Percentiles rank a stretch among this genome's conserved stretches.
These are phyloP conservation scores for Muntiacus muntjak DNA, from an alignment of 2,113 vertebrate genomes.

Conservation along the genomic window DNA sequence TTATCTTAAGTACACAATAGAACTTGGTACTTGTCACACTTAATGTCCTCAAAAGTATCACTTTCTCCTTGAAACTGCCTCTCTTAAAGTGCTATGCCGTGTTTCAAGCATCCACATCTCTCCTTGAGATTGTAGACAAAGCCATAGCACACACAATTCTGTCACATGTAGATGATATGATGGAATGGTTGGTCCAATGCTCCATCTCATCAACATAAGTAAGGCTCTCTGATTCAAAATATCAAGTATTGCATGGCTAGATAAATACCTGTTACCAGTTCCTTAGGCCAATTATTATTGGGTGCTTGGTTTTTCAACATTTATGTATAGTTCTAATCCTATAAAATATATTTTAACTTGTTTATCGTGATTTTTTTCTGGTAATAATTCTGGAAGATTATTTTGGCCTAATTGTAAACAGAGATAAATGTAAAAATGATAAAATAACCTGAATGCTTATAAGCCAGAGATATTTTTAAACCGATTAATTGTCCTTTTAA, in stretches of 20 bases:
- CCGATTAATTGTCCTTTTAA: background rate
- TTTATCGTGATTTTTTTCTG: background rate
- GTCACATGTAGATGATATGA: background rate
- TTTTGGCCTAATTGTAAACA: background rate
- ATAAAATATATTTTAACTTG: background rate
- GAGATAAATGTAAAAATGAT: background rate
- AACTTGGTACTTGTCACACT: background rate
- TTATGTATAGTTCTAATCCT: background rate
- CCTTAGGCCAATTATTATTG: background rate
- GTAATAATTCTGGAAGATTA: background rate
- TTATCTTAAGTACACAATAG: background rate
- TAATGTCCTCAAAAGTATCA: background rate
- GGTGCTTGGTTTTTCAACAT: background rate
- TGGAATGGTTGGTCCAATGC: background rate
- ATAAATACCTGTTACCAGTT: background rate
- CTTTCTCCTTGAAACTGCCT: background rate
- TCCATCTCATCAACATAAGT: background rate
- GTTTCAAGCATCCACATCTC: background rate
- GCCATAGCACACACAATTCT: accelerated
- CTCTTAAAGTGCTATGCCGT: background rate
- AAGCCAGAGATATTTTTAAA: background rate
- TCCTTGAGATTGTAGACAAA: background rate
- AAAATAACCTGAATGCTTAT: background rate
- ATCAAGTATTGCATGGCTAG: background rate
- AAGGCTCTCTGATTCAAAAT: background rate